Evolutionary conservation across 2,888 invertebrate species (phyloP).

Genomic region (Carterocephalus palaemon): DNA sequence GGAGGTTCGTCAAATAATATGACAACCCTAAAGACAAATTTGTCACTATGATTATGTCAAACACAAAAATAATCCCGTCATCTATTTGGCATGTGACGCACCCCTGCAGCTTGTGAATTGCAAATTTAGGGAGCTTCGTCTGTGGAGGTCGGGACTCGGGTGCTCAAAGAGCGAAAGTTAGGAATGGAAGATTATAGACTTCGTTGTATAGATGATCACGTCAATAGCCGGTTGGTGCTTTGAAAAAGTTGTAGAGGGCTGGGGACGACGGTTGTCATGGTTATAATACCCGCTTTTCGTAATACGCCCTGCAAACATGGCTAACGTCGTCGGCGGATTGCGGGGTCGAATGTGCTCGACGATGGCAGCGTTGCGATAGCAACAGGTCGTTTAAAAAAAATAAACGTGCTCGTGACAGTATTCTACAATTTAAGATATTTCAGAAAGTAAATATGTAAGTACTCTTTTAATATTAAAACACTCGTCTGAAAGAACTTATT

Average conservation of each 20-base stretch:
- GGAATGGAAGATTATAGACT: slow-evolving; percentile 67
- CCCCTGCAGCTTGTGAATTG: slow-evolving; percentile 67
- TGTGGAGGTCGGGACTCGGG: slow-evolving; percentile 1
- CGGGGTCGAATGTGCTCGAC: slow-evolving; percentile 35
- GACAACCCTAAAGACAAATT: slow-evolving; percentile 72
- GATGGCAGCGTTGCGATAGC: slow-evolving; percentile 55
- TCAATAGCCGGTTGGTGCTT: slow-evolving; percentile 63
- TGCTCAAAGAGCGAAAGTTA: slow-evolving; percentile 43
- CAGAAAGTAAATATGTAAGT: too few relatives aligned
- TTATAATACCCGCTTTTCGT: slow-evolving; percentile 61
- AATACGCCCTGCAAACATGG: slow-evolving; percentile 44
- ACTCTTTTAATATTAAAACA: too few relatives aligned
- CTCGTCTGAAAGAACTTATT: too few relatives aligned
- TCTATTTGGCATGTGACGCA: slow-evolving; percentile 71
- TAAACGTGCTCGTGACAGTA: slow-evolving; percentile 40
- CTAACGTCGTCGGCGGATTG: slow-evolving; percentile 41
- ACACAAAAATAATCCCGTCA: slow-evolving; percentile 79
- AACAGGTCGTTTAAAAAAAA: slow-evolving; percentile 60
- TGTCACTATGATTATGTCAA: slow-evolving; percentile 79
- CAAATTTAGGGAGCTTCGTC: slow-evolving; percentile 60
- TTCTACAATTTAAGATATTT: background rate
- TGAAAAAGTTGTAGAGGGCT: slow-evolving; percentile 61
- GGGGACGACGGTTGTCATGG: slow-evolving; percentile 69
- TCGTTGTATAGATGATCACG: slow-evolving; percentile 70
- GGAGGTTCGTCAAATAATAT: slow-evolving; percentile 42